Percentiles rank a stretch among this genome's conserved stretches.
phyloP scores from a whole-genome alignment of 2,888 invertebrate genomes.

The Epirrhoe alternata region DNA sequence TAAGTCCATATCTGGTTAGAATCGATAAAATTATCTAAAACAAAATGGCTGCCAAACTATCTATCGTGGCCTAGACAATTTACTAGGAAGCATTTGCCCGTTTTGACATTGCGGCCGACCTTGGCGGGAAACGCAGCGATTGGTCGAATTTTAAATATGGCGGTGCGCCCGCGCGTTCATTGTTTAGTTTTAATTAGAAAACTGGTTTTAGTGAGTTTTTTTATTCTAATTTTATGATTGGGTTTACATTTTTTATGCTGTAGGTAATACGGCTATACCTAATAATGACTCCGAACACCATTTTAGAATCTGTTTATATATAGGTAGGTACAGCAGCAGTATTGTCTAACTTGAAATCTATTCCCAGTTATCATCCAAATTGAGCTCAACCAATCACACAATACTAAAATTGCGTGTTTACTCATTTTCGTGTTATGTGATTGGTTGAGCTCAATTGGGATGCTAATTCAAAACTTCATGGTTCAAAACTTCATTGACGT shows the following conservation, averaged over 20 bases:
- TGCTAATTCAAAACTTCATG: too few relatives aligned
- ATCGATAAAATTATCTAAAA: slow-evolving; percentile 51
- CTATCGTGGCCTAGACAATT: slow-evolving; percentile 76
- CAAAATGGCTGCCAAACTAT: slow-evolving; percentile 77
- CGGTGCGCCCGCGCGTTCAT: slow-evolving; percentile 74
- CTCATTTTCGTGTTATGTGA: too few relatives aligned
- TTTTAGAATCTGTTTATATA: too few relatives aligned
- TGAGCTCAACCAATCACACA: too few relatives aligned
- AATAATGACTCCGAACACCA: too few relatives aligned
- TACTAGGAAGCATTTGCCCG: slow-evolving; percentile 70
- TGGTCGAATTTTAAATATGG: slow-evolving; percentile 76
- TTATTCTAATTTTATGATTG: slow-evolving; percentile 50
- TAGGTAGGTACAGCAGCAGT: too few relatives aligned
- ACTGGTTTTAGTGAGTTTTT: slow-evolving; percentile 71
- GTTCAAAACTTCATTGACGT: background rate
- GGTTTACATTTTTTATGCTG: slow-evolving; percentile 6
- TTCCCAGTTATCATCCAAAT: too few relatives aligned
- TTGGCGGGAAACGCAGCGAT: slow-evolving; percentile 66
- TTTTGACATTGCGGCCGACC: slow-evolving; percentile 82
- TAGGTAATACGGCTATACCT: too few relatives aligned
- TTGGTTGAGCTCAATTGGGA: too few relatives aligned
- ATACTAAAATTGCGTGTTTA: too few relatives aligned
- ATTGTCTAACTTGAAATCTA: too few relatives aligned
- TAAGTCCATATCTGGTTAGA: slow-evolving; percentile 37
- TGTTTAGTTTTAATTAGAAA: slow-evolving; percentile 78